phyloP scores from a whole-genome alignment of 2,888 invertebrate species.

The Silvanus unidentatus region DNA sequence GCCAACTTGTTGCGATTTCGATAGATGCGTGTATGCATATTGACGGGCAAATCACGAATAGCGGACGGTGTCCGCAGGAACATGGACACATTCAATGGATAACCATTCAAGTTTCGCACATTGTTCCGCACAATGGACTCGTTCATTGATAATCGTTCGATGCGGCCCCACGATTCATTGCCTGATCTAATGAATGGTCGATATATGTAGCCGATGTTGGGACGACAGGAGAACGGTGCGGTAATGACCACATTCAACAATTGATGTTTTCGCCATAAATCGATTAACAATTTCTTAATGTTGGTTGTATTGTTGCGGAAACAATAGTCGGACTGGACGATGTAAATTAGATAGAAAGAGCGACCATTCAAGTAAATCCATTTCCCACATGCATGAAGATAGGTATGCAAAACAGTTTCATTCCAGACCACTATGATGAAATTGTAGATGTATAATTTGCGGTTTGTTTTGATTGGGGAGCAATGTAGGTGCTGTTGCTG shows the following conservation, averaged over 20 bases:
- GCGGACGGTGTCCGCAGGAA: constrained; percentile 29
- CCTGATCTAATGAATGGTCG: constrained; percentile 8
- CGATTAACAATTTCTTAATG: neutral
- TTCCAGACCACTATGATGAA: too few species aligned
- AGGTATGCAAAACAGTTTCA: too few species aligned
- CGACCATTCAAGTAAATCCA: too few species aligned
- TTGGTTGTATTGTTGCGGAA: neutral
- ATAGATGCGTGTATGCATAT: constrained; percentile 11
- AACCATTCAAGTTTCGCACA: constrained; percentile 34
- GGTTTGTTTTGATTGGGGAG: too few species aligned
- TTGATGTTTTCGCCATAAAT: constrained; percentile 10
- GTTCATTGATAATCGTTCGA: constrained; percentile 1
- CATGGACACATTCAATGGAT: constrained; percentile 36
- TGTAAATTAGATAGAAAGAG: too few species aligned
- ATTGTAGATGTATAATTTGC: too few species aligned
- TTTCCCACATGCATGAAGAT: too few species aligned
- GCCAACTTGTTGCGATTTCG: constrained; percentile 13
- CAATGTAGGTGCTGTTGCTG: too few species aligned
- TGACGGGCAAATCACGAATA: constrained; percentile 11
- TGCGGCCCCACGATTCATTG: constrained; percentile 11
- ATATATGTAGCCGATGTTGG: constrained; percentile 7
- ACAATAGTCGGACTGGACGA: too few species aligned
- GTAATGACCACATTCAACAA: constrained; percentile 12
- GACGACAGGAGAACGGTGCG: constrained; percentile 4
- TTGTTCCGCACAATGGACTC: constrained; percentile 10